Conservation (phyloP, 2,888 invertebrate species). For the Allacma fusca region DNA sequence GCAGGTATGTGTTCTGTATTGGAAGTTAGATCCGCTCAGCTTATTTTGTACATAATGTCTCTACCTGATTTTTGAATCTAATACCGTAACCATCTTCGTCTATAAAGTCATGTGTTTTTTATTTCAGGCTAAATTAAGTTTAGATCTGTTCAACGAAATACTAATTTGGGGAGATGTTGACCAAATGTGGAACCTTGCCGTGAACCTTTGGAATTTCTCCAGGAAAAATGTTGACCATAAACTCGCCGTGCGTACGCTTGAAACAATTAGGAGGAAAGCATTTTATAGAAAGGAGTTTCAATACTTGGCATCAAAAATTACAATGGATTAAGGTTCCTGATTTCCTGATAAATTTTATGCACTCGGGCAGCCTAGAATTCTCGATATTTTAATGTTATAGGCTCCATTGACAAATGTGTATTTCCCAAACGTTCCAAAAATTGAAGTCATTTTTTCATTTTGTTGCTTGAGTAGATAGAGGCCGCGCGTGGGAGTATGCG, state of each 20-base stretch:
- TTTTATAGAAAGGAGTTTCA: slow-evolving; percentile 46
- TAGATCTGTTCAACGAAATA: slow-evolving; percentile 69
- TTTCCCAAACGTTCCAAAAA: too few relatives aligned
- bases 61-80: too few relatives aligned
- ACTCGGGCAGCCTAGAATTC: too few relatives aligned
- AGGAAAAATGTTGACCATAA: slow-evolving; percentile 73
- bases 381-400: too few relatives aligned
- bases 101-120: slow-evolving; percentile 14
- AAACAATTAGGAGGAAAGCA: slow-evolving; percentile 49
- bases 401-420: too few relatives aligned
- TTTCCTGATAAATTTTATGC: too few relatives aligned
- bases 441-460: too few relatives aligned
- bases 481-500: too few relatives aligned
- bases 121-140: slow-evolving; percentile 71
- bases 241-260: slow-evolving; percentile 63
- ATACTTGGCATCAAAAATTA: slow-evolving; percentile 47
- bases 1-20: slow-evolving; percentile 66
- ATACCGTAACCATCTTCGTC: too few relatives aligned
- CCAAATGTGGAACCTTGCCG: slow-evolving; percentile 73
- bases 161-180: slow-evolving; percentile 65
- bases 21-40: too few relatives aligned
- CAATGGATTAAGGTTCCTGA: slow-evolving; percentile 29
- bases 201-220: slow-evolving; percentile 83
- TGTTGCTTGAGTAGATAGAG: too few relatives aligned
- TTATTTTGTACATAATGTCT: too few relatives aligned